phyloP scores from a whole-genome alignment of 2,888 invertebrate genomes.

The Nysson spinosus region DNA sequence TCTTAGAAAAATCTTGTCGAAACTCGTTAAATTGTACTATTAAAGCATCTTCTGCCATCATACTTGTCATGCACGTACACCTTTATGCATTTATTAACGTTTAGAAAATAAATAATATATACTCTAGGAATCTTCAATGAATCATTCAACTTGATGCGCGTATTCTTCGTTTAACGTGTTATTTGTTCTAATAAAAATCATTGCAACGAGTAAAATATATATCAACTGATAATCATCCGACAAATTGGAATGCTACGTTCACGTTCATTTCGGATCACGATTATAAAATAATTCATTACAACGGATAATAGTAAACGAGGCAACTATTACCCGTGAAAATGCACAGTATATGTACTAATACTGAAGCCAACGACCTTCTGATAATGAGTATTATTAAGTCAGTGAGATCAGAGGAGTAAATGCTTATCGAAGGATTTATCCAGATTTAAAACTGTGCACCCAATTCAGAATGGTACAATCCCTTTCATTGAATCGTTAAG shows the following conservation, averaged over 20 bases:
- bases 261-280: slow-evolving; percentile 4
- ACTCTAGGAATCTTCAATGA: slow-evolving; percentile 9
- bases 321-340: slow-evolving; percentile 3
- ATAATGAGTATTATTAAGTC: slow-evolving; percentile 44
- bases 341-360: slow-evolving; percentile 30
- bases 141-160: no score
- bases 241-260: slow-evolving; percentile 11
- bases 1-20: slow-evolving; percentile 30
- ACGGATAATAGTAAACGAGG: slow-evolving; percentile 2
- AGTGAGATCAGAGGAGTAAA: slow-evolving; percentile 46
- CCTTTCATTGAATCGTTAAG: slow-evolving; percentile 6
- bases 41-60: slow-evolving; percentile 44
- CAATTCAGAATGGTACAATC: slow-evolving; percentile 28
- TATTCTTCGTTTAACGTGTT: not conserved
- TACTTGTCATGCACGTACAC: slow-evolving; percentile 21
- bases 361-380: slow-evolving; percentile 28
- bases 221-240: no score
- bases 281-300: no score
- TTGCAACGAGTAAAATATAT: no score
- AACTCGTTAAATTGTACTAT: slow-evolving; percentile 26
- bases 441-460: slow-evolving; percentile 40
- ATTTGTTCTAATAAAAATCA: not conserved
- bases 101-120: no score
- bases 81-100: no score
- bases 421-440: slow-evolving; percentile 37